Base-by-base conservation (phyloP, 2,797 vertebrate species). In the Triplophysa bombifrons region DNA sequence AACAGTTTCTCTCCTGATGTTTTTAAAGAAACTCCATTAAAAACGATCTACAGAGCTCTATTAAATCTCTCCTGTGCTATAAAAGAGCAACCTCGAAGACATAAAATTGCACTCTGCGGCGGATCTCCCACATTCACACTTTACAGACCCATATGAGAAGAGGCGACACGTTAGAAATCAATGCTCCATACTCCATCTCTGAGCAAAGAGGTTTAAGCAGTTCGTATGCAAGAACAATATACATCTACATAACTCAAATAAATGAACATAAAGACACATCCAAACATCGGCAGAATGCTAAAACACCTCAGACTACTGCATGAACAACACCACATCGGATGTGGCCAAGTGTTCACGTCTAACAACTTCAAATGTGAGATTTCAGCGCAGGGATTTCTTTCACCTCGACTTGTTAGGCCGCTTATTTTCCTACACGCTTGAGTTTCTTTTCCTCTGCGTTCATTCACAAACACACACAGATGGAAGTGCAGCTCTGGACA, bases 401-500 rank as follows among this genome's bases (percentile, higher is more conserved):
- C 65, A 67, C 48, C 30, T 30, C 3, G 27, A 4, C 27, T 30
- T 30, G 30, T 30, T 30, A 30, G 30, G 30, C 4, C 3, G 30
- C 30, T 30, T 30, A 4, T 30, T 30, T 30, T 30, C 55, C 14
- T 53, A 1, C 20, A 44, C 64, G 38, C n/a, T 25, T 55, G 13
- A 20, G 46, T n/a, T 50, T 55, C 10, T 53, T 38, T 50, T 41
- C 53, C 19, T 69, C 19, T 16, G 4, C 46, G 34, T 60, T 66
- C 80, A 60, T 12, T 20, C 30, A 51, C 34, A 67, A 27, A 65
- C 60, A 78, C 48, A 75, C 38, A 44, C 53, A 16, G 17, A 46
- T 16, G 30, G 72, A 69, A 60, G 69, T 14, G 77, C 55, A 76
- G 20, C 69, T 77, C 69, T 56, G 74, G 70, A 80, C 78, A 85